phyloP scores from a whole-genome alignment of 2,113 vertebrate species.

The Prionailurus viverrinus region DNA sequence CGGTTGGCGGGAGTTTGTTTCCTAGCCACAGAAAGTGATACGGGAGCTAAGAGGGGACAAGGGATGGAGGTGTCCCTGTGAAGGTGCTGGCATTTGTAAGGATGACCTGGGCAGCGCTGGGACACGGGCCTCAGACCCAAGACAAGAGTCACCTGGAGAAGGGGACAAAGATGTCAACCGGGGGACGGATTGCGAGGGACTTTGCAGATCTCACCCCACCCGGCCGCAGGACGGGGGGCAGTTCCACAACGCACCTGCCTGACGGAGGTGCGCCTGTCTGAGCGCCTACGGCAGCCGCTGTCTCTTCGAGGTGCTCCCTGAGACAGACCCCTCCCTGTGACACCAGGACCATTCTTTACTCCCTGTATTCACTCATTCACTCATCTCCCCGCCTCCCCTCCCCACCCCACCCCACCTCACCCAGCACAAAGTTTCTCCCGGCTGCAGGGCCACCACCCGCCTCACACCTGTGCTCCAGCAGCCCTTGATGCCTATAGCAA shows the following conservation, averaged over 20 bases:
- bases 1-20: fast-evolving
- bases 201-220: fast-evolving
- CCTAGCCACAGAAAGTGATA: fast-evolving
- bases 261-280: background rate
- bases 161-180: fast-evolving
- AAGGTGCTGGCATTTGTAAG: background rate
- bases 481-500: too few relatives aligned
- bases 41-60: fast-evolving
- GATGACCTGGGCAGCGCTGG: background rate
- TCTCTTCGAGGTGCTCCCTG: fast-evolving
- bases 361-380: background rate
- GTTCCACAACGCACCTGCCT: fast-evolving
- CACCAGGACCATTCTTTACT: background rate
- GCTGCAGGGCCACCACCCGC: background rate
- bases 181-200: background rate
- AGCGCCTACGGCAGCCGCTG: fast-evolving
- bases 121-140: fast-evolving
- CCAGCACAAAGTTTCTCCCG: fast-evolving
- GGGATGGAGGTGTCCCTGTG: fast-evolving
- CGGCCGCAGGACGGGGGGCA: fast-evolving
- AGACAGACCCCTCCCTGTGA: background rate
- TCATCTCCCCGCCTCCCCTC: background rate
- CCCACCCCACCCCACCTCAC: fast-evolving
- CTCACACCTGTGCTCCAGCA: fast-evolving
- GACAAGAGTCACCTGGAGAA: background rate